Conservation (phyloP, 2,113 vertebrate species). For the Pycnonotus jocosus region DNA sequence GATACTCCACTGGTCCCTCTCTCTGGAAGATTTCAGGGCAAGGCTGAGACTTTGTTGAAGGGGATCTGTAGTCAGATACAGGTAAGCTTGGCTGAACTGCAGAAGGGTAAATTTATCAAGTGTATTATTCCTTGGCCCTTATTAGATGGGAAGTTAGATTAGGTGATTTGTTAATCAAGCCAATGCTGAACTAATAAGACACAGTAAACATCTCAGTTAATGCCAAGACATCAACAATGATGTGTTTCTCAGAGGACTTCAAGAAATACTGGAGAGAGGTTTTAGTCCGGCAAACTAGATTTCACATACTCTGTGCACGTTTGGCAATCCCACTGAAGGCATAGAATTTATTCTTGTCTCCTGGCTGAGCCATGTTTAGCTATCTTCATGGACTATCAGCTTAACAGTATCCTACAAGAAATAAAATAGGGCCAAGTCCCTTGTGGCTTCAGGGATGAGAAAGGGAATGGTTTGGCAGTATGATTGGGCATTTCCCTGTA, state of each 20-base stretch:
- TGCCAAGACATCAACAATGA: background rate
- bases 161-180: background rate
- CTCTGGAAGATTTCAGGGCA: background rate
- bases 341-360: background rate
- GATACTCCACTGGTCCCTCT: too few species aligned
- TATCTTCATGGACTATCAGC: background rate
- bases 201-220: background rate
- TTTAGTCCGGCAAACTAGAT: background rate
- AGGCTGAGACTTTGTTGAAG: background rate
- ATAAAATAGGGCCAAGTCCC: background rate
- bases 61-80: background rate
- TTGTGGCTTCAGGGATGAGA: background rate
- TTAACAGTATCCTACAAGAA: background rate
- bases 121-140: background rate
- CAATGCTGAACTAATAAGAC: background rate
- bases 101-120: background rate
- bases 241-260: background rate
- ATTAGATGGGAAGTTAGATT: background rate
- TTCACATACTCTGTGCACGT: rapidly evolving
- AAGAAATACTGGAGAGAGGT: background rate
- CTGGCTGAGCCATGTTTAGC: background rate
- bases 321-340: background rate
- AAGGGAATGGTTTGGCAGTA: background rate
- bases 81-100: background rate
- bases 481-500: background rate